Conservation (phyloP, 2,113 vertebrate genomes). For the Pitta sordida region DNA sequence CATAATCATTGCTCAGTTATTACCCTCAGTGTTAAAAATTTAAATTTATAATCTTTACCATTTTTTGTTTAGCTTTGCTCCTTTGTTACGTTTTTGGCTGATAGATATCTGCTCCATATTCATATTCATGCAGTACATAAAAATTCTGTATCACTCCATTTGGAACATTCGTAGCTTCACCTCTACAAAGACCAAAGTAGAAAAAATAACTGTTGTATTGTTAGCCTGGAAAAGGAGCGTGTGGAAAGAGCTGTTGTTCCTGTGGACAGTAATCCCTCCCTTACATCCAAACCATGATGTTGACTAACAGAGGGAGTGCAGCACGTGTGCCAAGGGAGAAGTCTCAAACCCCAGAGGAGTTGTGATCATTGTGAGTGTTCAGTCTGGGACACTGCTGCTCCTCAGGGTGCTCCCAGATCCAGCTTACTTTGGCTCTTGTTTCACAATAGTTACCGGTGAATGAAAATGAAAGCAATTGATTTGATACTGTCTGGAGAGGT, state of each 20-base stretch:
- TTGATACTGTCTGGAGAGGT: neutral
- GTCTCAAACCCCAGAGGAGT: neutral
- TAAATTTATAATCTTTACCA: neutral
- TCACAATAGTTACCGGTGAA: neutral
- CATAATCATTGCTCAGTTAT: neutral
- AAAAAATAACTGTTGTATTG: neutral
- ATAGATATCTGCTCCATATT: neutral
- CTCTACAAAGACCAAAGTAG: neutral
- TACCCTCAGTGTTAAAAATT: neutral
- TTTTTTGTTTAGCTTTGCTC: neutral
- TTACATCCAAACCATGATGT: neutral
- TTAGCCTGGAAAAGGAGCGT: neutral
- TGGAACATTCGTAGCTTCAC: neutral
- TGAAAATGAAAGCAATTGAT: neutral
- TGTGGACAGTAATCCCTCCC: neutral
- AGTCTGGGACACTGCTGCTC: neutral
- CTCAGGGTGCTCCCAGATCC: neutral
- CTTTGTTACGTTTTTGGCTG: neutral
- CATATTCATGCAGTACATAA: neutral
- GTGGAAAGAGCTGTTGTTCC: neutral
- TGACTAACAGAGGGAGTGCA: neutral
- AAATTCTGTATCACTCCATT: neutral
- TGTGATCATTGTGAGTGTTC: neutral
- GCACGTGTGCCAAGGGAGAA: rapidly evolving
- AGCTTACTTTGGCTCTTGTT: neutral